Base-by-base conservation (phyloP, 2,888 invertebrate genomes). In the Pogonocherus hispidulus region DNA sequence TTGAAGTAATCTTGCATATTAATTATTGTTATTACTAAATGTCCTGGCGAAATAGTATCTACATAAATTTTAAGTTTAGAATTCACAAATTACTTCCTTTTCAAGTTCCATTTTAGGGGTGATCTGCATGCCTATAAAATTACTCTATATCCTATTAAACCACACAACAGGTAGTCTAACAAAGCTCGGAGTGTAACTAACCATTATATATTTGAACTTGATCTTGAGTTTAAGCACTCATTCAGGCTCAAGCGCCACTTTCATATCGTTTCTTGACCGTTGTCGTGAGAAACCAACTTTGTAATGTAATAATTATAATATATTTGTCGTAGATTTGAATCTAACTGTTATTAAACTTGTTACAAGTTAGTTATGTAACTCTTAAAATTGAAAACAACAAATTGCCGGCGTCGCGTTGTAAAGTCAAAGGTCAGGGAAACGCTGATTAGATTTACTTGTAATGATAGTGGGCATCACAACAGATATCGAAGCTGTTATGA, bases 191-290 rank as follows among this genome's bases (percentile, higher is more conserved):
- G 63, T 66, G 22, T 68, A 59, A 69, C 69, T 32, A 32, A 11
- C 71, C 71, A 71, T 71, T 66, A 68, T 66, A 47, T 19, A 11
- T 14, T 65, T 68, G 68, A 68, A 71, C 71, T 71, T 71, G 71
- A 71, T 68, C 66, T 71, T 66, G 66, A 71, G 55, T 47, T 59
- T 41, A n/a, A n/a, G n/a, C n/a, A n/a, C n/a, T n/a, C n/a, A n/a
- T n/a, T n/a, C n/a, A n/a, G n/a, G n/a, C n/a, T n/a, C n/a, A 66
- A 63, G 68, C 71, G 71, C 71, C 71, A 62, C 66, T 69, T 64
- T 63, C 60, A 51, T 68, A n/a, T n/a, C n/a, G n/a, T n/a, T n/a
- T n/a, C 11, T 11, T 32, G 8, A 32, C 32, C 9, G 3, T 32
- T 11, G 5, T 5, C 9, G 11, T 8, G 32, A 32, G 32, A 32